Percentiles rank a stretch among this genome's conserved stretches.
phyloP scores from a whole-genome alignment of 2,888 invertebrate species.

The Orthosia gothica region DNA sequence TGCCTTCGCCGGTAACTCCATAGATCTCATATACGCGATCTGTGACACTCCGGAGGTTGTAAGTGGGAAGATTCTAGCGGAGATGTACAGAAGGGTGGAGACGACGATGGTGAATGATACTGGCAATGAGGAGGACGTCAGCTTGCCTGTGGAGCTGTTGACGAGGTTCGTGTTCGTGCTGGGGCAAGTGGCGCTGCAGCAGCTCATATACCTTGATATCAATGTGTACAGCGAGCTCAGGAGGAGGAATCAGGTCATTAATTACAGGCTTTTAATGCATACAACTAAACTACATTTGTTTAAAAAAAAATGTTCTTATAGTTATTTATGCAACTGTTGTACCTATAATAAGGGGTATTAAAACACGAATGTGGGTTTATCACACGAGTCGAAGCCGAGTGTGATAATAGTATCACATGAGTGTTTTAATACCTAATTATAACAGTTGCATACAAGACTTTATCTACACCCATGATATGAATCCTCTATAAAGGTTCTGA shows the following conservation, averaged over 20 bases:
- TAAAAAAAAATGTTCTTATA: no score
- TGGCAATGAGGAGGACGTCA: constrained; percentile 81
- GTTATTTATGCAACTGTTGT: no score
- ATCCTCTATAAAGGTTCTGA: no score
- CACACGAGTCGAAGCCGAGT: no score
- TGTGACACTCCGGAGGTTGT: constrained; percentile 92
- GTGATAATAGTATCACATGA: no score
- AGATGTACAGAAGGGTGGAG: constrained; percentile 87
- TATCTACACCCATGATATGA: no score
- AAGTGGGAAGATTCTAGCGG: constrained; percentile 87
- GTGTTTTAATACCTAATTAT: no score
- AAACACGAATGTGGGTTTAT: no score
- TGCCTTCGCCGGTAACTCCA: constrained; percentile 87
- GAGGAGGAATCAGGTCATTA: constrained; percentile 87
- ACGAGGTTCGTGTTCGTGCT: constrained; percentile 92
- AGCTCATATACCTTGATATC: constrained; percentile 96
- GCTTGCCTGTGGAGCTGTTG: constrained; percentile 84
- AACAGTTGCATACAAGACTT: no score
- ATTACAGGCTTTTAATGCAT: not conserved
- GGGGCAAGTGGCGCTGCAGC: constrained; percentile 95
- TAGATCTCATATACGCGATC: constrained; percentile 91
- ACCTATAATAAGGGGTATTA: no score
- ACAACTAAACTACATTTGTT: no score
- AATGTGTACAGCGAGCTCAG: constrained; percentile 95
- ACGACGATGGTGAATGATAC: constrained; percentile 80